Evolutionary conservation across 2,797 vertebrate species (phyloP).

Genomic region (Thalassophryne amazonica): DNA sequence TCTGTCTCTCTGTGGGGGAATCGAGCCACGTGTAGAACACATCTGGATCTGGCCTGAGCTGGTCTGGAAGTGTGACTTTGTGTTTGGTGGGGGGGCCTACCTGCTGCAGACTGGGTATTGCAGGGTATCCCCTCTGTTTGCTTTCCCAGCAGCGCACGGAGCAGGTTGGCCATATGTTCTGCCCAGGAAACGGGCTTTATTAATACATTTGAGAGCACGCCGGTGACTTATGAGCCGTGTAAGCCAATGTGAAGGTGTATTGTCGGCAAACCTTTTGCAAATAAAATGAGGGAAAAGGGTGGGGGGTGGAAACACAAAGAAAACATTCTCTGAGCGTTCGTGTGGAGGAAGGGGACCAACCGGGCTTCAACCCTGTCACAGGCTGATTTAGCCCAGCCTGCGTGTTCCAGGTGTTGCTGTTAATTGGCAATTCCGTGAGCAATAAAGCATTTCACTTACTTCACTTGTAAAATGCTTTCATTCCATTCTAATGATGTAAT

Average conservation of each 20-base stretch:
- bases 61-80: slow-evolving; percentile 5
- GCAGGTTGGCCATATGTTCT: slow-evolving; percentile 67
- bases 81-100: slow-evolving; percentile 12
- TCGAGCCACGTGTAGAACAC: slow-evolving; percentile 32
- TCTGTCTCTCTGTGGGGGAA: slow-evolving; percentile 26
- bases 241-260: slow-evolving; percentile 64
- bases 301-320: slow-evolving; percentile 51
- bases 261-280: slow-evolving; percentile 64
- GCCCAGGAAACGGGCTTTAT: slow-evolving; percentile 68
- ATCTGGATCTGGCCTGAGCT: slow-evolving; percentile 36
- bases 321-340: slow-evolving; percentile 66
- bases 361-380: slow-evolving; percentile 19
- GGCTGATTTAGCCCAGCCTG: slow-evolving; percentile 50
- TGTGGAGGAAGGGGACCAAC: slow-evolving; percentile 15
- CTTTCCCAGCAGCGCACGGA: slow-evolving; percentile 56
- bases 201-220: slow-evolving; percentile 64
- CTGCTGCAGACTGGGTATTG: slow-evolving; percentile 33
- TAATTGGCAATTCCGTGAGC: slow-evolving; percentile 79
- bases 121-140: slow-evolving; percentile 67
- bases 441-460: slow-evolving; percentile 78
- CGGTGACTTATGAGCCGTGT: slow-evolving; percentile 67
- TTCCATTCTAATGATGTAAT: slow-evolving; percentile 82
- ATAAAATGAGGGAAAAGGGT: slow-evolving; percentile 29
- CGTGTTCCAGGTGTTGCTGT: slow-evolving; percentile 78
- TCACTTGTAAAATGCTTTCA: slow-evolving; percentile 77